Conservation (phyloP, 2,888 invertebrate species). For the Philereme transversata region DNA sequence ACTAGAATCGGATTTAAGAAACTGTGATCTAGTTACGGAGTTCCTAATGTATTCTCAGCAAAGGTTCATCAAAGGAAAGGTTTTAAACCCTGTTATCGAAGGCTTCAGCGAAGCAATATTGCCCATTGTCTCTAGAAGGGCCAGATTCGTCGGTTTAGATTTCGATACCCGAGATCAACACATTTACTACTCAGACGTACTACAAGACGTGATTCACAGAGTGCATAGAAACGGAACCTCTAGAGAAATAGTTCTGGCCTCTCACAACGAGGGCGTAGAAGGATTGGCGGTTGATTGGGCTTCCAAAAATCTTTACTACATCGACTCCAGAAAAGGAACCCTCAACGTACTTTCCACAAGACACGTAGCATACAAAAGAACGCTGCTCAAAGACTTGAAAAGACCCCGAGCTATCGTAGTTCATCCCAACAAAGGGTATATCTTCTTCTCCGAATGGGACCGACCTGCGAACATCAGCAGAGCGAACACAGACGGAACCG, state of each 20-base stretch:
- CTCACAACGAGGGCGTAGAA: conserved; percentile 98
- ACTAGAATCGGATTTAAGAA: conserved; percentile 88
- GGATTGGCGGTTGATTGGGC: conserved; percentile 98
- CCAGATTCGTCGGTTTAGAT: conserved; percentile 97
- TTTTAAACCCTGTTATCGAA: conserved; percentile 93
- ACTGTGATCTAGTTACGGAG: conserved; percentile 92
- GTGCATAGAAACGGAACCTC: conserved; percentile 91
- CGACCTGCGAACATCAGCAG: conserved; percentile 98
- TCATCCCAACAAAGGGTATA: conserved; percentile 96
- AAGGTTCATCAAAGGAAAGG: conserved; percentile 97
- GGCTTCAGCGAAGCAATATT: conserved; percentile 97
- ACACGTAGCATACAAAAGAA: conserved; percentile 92
- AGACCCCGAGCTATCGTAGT: conserved; percentile 98
- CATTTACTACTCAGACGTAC: conserved; percentile 98
- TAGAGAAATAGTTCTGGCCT: conserved; percentile 95
- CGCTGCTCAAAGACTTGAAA: conserved; percentile 93
- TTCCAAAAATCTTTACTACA: conserved; percentile 97
- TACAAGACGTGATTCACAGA: conserved; percentile 96
- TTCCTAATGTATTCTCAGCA: conserved; percentile 98
- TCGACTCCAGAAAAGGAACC: conserved; percentile 96
- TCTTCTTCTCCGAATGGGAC: conserved; percentile 98
- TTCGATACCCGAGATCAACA: conserved; percentile 95
- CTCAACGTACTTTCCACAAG: conserved; percentile 95
- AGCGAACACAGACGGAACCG: conserved; percentile 95
- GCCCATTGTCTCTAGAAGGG: conserved; percentile 95